Evolutionary conservation across 1,140 invertebrate species (phyloP), one percentile per base, ranked within the genome.

Genomic region (Trichonephila clavipes): DNA sequence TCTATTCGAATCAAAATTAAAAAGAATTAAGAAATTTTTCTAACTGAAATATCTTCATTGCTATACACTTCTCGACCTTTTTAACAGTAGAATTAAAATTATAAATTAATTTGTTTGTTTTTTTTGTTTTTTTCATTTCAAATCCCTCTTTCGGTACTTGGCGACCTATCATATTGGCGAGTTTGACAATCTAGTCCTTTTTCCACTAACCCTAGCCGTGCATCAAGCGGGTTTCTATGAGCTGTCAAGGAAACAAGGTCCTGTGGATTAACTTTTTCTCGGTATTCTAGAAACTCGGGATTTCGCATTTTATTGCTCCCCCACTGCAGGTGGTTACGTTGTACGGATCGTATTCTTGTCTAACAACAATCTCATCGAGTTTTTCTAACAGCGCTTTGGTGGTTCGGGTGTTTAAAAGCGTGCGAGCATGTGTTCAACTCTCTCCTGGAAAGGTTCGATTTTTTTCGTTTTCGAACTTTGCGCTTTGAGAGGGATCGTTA

Each of bases 181-280:
- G 12, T 24, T 86, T 59, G 66, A 40, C 64, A n/a, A 10, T 28
- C 16, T 14, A 18, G 28, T 7, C 2, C 16, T 40, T 77, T 51
- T 19, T 77, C 16, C n/a, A 83, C 16, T 59, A 92, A 92, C 91
- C 91, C 82, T 77, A 87, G 91, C 44, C 91, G 85, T 92, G 91
- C 91, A 92, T 92, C 91, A 92, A 69, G 83, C 66, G 8, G 62
- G 82, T 77, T 66, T 77, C 82, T 92, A 92, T 87, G 91, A 92
- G 83, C 91, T 92, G 91, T 92, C 91, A 92, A 40, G 83, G 85
- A 92, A 92, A 92, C 91, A 92, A 92, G 91, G 91, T 92, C 91
- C 83, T 21, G 64, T n/a, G 91, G 91, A 92, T 92, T 92, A 92
- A 92, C 91, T 92, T 92, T 92, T 92, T 92, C 90, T 82, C 81